Percentiles rank a stretch among this genome's conserved stretches.
phyloP scores from a whole-genome alignment of 1,140 invertebrate genomes.

The Berghia stephanieae region DNA sequence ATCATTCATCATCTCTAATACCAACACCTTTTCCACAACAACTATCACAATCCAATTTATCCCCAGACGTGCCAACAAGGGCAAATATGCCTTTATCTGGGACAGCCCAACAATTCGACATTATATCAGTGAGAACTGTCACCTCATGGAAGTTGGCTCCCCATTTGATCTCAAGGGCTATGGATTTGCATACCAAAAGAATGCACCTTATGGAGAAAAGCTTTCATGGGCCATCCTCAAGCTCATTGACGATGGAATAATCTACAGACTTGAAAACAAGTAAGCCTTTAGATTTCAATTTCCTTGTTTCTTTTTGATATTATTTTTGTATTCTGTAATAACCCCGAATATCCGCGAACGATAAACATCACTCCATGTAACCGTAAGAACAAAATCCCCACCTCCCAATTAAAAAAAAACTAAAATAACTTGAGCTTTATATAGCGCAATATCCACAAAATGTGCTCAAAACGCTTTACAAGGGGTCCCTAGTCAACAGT shows the following conservation, averaged over 20 bases:
- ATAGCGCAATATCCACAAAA: too few species aligned
- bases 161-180: conserved; percentile 63
- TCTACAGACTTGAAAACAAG: conserved; percentile 77
- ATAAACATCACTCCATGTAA: too few species aligned
- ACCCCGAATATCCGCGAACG: too few species aligned
- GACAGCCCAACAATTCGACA: conserved; percentile 59
- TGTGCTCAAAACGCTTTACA: too few species aligned
- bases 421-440: too few species aligned
- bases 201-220: conserved; percentile 91
- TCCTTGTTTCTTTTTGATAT: not conserved
- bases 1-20: too few species aligned
- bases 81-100: conserved; percentile 63
- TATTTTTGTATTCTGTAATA: too few species aligned
- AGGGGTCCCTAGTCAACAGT: too few species aligned
- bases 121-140: conserved; percentile 55
- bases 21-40: too few species aligned
- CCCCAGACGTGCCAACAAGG: conserved; percentile 53
- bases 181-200: conserved; percentile 64
- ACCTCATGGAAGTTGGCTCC: conserved; percentile 58
- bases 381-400: too few species aligned
- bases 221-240: conserved; percentile 92
- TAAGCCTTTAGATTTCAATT: conserved; percentile 39
- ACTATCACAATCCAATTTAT: too few species aligned
- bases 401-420: too few species aligned
- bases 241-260: conserved; percentile 91